phyloP scores from a whole-genome alignment of 2,113 vertebrate genomes.

The Epinephelus moara region DNA sequence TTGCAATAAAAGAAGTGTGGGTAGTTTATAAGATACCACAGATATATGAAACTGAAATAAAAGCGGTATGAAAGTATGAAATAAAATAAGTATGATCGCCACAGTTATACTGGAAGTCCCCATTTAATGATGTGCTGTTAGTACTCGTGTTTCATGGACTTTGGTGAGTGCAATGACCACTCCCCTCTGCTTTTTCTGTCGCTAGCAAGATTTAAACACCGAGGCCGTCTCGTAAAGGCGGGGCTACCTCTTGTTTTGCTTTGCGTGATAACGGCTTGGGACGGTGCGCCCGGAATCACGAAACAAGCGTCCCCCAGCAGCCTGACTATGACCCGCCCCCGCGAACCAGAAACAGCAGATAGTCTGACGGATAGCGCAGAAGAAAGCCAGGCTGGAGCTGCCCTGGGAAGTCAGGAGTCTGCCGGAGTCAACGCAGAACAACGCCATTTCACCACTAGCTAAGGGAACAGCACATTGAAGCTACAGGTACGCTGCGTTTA shows the following conservation, averaged over 20 bases:
- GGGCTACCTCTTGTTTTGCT: neutral
- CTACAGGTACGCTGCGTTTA: constrained; percentile 66
- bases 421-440: constrained; percentile 68
- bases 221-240: constrained; percentile 10
- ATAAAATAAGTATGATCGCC: too few relatives aligned
- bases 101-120: neutral
- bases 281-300: constrained; percentile 12
- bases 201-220: fast-evolving
- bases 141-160: constrained; percentile 26
- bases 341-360: constrained; percentile 73
- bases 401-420: constrained; percentile 73
- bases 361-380: constrained; percentile 66
- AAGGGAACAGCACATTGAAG: constrained; percentile 48
- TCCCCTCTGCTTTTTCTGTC: constrained; percentile 22
- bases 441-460: constrained; percentile 63
- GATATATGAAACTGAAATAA: neutral
- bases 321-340: constrained; percentile 78
- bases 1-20: neutral
- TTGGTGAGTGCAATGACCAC: constrained; percentile 44
- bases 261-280: neutral
- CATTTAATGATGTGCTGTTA: neutral
- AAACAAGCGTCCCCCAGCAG: constrained; percentile 61
- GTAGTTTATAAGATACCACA: too few relatives aligned
- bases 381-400: constrained; percentile 77
- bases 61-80: neutral